Evolutionary conservation across 2,113 vertebrate genomes (phyloP).

Genomic region (Sarotherodon lohbergeri): DNA sequence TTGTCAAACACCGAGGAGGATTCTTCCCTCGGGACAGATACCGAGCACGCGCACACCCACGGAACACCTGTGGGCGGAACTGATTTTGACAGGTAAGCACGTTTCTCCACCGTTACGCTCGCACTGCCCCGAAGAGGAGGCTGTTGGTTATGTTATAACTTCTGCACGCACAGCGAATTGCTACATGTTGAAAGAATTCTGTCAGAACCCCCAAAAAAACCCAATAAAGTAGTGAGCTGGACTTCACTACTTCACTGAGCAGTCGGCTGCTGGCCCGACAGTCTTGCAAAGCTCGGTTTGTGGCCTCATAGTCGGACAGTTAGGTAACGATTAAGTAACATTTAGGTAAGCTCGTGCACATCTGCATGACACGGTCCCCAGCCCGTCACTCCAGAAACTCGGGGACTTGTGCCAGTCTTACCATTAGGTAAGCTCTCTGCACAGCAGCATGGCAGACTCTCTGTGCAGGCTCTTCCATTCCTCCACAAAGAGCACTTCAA

Average conservation of each 20-base stretch:
- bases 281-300: neutral
- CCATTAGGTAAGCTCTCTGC: neutral
- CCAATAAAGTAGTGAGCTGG: neutral
- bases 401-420: neutral
- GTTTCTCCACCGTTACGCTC: neutral
- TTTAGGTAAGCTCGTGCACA: neutral
- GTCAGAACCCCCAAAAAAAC: neutral
- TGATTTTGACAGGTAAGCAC: neutral
- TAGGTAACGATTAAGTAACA: neutral
- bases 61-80: neutral
- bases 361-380: neutral
- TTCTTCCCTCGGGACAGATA: neutral
- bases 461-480: neutral
- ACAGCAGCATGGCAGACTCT: slow-evolving; percentile 25
- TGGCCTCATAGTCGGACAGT: slow-evolving; percentile 6
- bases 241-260: neutral
- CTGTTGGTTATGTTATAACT: neutral
- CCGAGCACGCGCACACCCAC: neutral
- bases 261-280: neutral
- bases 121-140: neutral
- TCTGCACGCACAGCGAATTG: neutral
- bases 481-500: neutral
- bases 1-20: neutral
- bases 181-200: neutral
- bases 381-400: neutral